Evolutionary conservation across 2,797 vertebrate genomes (phyloP), one percentile per base, ranked within the genome.

Genomic region (Spondyliosoma cantharus): DNA sequence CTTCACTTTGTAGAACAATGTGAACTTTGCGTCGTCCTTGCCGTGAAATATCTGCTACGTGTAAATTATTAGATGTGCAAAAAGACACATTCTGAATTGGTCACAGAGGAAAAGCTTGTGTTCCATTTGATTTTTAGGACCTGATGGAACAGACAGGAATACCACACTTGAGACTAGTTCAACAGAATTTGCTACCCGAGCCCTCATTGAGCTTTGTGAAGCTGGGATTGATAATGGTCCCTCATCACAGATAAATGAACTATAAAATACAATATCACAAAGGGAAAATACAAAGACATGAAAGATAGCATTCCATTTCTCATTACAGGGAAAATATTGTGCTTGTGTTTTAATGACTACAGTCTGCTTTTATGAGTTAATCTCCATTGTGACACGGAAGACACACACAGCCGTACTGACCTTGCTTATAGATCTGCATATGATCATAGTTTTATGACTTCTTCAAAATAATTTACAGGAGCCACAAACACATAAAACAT

Each of bases 101-200:
- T 63, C 84, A 66, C 80, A 74, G 27, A 78, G 76, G 76, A 73
- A 65, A 64, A 59, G 14, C 76, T 64, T 61, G 16, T 54, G 53
- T 72, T 86, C 53, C 37, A 53, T 87, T 87, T 80, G 54, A 83
- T 81, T 86, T 74, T 78, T 46, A 61, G 29, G 65, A 76, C 59
- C 86, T 84, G 89, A 85, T 45, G 49, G 72, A 78, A 81, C 69
- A 80, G 27, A 24, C 24, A 70, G 37, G 59, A 85, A 86, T 63
- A 42, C 76, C 74, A 81, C 87, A 80, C 87, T 60, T 16, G 87
- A 84, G 88, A 90, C 72, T 66, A 86, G 76, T 90, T 86, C 29
- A 45, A 52, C 32, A 42, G 74, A 77, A 83, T 78, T 61, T 67
- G 53, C 46, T 42, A 66, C 84, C 75, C 67, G 52, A 68, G 24